These are phyloP conservation scores for Limenitis camilla DNA, from an alignment of 2,888 invertebrate genomes.

Conservation along the genomic window DNA sequence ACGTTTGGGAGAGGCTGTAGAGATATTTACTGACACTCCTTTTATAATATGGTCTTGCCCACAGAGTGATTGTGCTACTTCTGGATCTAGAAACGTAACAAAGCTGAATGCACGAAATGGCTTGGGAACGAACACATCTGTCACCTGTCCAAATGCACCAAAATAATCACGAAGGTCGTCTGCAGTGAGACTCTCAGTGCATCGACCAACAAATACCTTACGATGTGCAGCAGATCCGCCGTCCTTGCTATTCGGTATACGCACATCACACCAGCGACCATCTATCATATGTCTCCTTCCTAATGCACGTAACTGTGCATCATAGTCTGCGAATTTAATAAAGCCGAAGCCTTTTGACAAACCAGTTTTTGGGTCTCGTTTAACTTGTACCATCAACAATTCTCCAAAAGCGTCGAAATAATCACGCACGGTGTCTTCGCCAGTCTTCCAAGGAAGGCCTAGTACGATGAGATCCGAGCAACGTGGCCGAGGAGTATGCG, in stretches of 20 bases:
- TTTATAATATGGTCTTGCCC: slow-evolving; percentile 90
- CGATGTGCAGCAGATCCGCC: slow-evolving; percentile 79
- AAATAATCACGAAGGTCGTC: slow-evolving; percentile 87
- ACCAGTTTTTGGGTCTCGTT: slow-evolving; percentile 75
- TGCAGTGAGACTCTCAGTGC: slow-evolving; percentile 85
- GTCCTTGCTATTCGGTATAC: slow-evolving; percentile 81
- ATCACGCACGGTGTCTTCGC: slow-evolving; percentile 81
- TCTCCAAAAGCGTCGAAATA: slow-evolving; percentile 82
- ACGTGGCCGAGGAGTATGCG: slow-evolving; percentile 51
- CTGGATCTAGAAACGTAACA: slow-evolving; percentile 87
- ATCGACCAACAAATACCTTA: slow-evolving; percentile 89
- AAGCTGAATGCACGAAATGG: slow-evolving; percentile 89
- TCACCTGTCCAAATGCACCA: slow-evolving; percentile 85
- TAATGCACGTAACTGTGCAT: slow-evolving; percentile 78
- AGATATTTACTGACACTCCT: slow-evolving; percentile 90
- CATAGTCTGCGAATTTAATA: slow-evolving; percentile 79
- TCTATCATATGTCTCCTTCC: slow-evolving; percentile 80
- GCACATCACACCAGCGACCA: slow-evolving; percentile 82
- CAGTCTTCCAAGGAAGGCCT: slow-evolving; percentile 85
- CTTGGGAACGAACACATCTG: slow-evolving; percentile 90
- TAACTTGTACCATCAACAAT: slow-evolving; percentile 75
- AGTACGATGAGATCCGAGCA: slow-evolving; percentile 86
- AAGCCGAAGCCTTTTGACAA: slow-evolving; percentile 84
- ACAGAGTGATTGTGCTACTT: slow-evolving; percentile 84
- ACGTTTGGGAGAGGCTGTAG: slow-evolving; percentile 88